phyloP scores from a whole-genome alignment of 2,797 vertebrate species.

The Hoplostethus atlanticus region DNA sequence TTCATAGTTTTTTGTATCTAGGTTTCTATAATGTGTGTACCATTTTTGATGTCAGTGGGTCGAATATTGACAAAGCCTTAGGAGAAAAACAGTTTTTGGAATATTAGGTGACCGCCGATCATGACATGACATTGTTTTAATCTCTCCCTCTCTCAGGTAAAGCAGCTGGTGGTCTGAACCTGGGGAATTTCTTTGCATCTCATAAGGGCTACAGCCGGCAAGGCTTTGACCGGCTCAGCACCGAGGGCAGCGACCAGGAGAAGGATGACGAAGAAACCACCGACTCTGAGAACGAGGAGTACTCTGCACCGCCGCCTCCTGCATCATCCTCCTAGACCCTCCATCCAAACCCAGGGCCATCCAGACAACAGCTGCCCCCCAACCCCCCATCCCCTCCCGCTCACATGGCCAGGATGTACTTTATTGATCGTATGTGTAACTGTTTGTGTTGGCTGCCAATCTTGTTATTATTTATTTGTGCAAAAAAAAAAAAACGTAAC shows the following conservation, averaged over 20 bases:
- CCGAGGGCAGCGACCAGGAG: slow-evolving; percentile 96
- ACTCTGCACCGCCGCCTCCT: slow-evolving; percentile 84
- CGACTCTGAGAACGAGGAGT: slow-evolving; percentile 96
- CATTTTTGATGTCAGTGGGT: too few species aligned
- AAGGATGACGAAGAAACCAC: slow-evolving; percentile 93
- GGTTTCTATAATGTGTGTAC: too few species aligned
- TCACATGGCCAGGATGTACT: slow-evolving; percentile 87
- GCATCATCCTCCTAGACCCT: slow-evolving; percentile 62
- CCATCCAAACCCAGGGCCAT: slow-evolving; percentile 37
- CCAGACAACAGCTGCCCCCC: background rate
- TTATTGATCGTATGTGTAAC: slow-evolving; percentile 88
- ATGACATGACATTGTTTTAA: background rate
- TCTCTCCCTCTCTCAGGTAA: slow-evolving; percentile 83
- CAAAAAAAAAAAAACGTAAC: slow-evolving; percentile 35
- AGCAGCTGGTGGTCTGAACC: slow-evolving; percentile 90
- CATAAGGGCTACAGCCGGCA: slow-evolving; percentile 94
- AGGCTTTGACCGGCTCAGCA: slow-evolving; percentile 97
- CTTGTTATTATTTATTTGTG: slow-evolving; percentile 74
- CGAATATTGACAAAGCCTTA: too few species aligned
- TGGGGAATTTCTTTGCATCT: slow-evolving; percentile 96
- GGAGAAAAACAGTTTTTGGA: too few species aligned
- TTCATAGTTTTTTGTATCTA: too few species aligned
- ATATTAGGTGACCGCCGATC: too few species aligned
- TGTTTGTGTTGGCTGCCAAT: slow-evolving; percentile 89
- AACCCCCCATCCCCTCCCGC: slow-evolving; percentile 73